phyloP scores from a whole-genome alignment of 2,888 invertebrate species.

The Elmis aenea region DNA sequence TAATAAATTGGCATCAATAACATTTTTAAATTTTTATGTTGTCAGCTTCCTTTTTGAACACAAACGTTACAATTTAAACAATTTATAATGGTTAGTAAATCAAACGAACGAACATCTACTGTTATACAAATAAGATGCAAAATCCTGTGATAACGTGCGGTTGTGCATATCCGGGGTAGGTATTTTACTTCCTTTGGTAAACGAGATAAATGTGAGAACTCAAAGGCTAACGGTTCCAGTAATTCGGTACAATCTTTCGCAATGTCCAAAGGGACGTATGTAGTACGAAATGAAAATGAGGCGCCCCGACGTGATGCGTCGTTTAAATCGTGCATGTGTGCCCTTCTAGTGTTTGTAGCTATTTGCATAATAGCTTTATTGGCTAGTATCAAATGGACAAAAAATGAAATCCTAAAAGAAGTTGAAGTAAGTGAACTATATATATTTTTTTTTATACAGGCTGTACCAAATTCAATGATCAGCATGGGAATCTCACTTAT shows the following conservation, averaged over 20 bases:
- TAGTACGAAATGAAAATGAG: constrained; percentile 8
- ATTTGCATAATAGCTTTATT: constrained; percentile 24
- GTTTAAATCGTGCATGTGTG: constrained; percentile 25
- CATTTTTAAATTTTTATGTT: no score
- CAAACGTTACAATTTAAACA: no score
- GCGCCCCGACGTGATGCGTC: constrained; percentile 19
- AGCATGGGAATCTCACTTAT: no score
- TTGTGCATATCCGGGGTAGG: constrained; percentile 13
- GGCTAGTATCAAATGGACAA: constrained; percentile 9
- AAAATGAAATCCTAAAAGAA: constrained; percentile 1
- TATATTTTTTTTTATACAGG: background rate
- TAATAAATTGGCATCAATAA: no score
- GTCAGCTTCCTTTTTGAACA: no score
- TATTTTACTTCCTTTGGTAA: constrained; percentile 16
- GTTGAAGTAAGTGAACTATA: constrained; percentile 1
- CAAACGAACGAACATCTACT: no score
- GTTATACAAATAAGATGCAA: no score
- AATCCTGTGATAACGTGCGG: constrained; percentile 22
- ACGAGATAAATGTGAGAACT: no score
- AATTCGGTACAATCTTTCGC: no score
- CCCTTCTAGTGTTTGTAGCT: constrained; percentile 23
- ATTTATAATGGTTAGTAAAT: no score
- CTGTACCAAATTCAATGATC: no score
- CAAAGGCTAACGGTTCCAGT: no score
- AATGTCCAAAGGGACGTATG: constrained; percentile 24